Conservation (phyloP, 2,888 invertebrate genomes). For the Ceraclea dissimilis region DNA sequence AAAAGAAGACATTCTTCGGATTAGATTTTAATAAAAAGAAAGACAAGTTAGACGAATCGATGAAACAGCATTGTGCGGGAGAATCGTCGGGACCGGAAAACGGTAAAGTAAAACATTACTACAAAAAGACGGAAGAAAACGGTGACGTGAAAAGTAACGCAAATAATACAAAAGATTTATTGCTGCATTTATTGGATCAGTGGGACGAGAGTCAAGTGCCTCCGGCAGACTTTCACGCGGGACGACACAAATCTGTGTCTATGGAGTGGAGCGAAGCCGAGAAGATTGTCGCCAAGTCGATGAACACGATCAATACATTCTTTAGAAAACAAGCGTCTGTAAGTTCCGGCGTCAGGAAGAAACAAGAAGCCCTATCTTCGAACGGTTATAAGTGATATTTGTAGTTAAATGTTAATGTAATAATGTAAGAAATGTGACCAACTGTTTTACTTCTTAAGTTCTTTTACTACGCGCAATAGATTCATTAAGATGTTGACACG, state of each 20-base stretch:
- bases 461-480: too few relatives aligned
- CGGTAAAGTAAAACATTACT: conserved; percentile 38
- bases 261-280: conserved; percentile 68
- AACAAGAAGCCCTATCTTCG: conserved; percentile 32
- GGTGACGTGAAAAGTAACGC: conserved; percentile 49
- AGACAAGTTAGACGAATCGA: conserved; percentile 42
- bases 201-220: conserved; percentile 59
- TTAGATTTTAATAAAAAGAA: conserved; percentile 43
- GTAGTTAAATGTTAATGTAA: background rate
- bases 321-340: conserved; percentile 58
- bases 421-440: background rate
- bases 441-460: too few relatives aligned
- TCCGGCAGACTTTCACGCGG: conserved; percentile 45
- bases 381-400: conserved; percentile 22
- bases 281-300: conserved; percentile 66
- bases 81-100: conserved; percentile 28
- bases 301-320: conserved; percentile 74
- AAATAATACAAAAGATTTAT: conserved; percentile 67
- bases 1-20: conserved; percentile 45
- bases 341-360: conserved; percentile 41
- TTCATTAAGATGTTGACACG: background rate
- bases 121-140: conserved; percentile 32
- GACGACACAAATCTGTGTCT: conserved; percentile 65
- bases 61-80: conserved; percentile 9
- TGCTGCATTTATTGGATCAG: conserved; percentile 66